Base-by-base conservation (phyloP, 2,888 invertebrate genomes). In the Cyaniris semiargus region DNA sequence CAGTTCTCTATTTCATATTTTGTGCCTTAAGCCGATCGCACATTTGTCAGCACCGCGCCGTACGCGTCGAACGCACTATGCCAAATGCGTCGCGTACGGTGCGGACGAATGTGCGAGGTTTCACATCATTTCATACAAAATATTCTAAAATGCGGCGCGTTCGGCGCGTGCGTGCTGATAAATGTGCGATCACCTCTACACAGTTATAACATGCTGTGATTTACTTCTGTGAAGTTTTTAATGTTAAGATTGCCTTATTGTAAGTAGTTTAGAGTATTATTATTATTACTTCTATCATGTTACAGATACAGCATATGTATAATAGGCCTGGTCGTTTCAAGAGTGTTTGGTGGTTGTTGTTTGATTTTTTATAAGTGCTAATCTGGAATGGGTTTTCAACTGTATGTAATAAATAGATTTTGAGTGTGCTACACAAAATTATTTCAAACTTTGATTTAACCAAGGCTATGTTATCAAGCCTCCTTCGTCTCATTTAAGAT, bases 211-310 rank as follows among this genome's bases (percentile, higher is more conserved):
- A 48, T 27, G 1, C 23, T 74, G 48, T 27, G 44, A 53, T 23
- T 74, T 76, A 34, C 38, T 58, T 70, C 21, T 72, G 72, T 56
- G 21, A 75, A 78, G 27, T 79, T 38, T 58, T 78, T 53, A 72
- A 18, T 48, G 21, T 18, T 53, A 74, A 44, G 15, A 23, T 27
- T 53, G 31, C n/a, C 23, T 34, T 38, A n/a, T 53, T 53, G 53
- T 53, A 53, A 53, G 70, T 72, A 21, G 10, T 44, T 34, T 13
- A 8, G n/a, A 71, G 70, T 70, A 71, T 38, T 71, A 71, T 38
- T 71, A 34, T 71, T 38, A 38, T 71, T 13, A 66, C 23, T 23
- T 23, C 15, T 66, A 66, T 66, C 60, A 23, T 66, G 60, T 66
- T 23, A 13, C 21, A 21, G 44, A 60, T 66, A 13, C 23, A 23